A percentile compares a stretch with the other conserved stretches of the same genome.
Evolutionary conservation across 2,113 vertebrate species (phyloP).

Genomic region (Bos indicus): DNA sequence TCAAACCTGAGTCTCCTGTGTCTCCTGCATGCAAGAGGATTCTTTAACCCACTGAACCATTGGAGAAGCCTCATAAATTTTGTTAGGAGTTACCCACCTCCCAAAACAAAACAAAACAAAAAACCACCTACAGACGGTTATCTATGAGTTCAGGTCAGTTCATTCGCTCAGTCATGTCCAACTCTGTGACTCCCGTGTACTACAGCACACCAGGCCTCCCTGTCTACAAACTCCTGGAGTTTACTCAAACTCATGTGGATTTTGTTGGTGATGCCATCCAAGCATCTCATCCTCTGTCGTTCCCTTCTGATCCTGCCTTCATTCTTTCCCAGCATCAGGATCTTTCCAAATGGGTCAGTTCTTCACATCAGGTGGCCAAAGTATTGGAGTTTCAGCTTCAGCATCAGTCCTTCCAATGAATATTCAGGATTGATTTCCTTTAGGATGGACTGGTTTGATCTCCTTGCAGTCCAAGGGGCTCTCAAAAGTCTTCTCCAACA

Average conservation of each 20-base stretch:
- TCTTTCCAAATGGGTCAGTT: neutral
- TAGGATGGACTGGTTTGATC: neutral
- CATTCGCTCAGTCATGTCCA: fast-evolving
- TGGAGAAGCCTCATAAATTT: neutral
- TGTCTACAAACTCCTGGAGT: neutral
- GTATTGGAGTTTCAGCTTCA: neutral
- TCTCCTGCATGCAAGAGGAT: neutral
- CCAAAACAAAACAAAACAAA: neutral
- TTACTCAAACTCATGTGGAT: neutral
- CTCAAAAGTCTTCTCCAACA: neutral
- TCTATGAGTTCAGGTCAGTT: neutral
- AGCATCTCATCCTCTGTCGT: neutral
- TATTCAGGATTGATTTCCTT: neutral
- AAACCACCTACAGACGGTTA: fast-evolving
- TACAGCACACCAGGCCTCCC: neutral
- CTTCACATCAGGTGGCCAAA: neutral
- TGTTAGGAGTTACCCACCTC: neutral
- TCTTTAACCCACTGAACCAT: neutral
- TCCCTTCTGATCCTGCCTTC: fast-evolving
- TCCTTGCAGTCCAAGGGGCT: neutral
- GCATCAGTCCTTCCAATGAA: neutral
- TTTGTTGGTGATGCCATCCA: neutral
- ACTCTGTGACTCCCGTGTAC: neutral
- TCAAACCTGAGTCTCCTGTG: neutral
- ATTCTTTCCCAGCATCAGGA: neutral